Evolutionary conservation across 1,140 invertebrate species (phyloP).

Genomic region (Mesaphorura yosii): DNA sequence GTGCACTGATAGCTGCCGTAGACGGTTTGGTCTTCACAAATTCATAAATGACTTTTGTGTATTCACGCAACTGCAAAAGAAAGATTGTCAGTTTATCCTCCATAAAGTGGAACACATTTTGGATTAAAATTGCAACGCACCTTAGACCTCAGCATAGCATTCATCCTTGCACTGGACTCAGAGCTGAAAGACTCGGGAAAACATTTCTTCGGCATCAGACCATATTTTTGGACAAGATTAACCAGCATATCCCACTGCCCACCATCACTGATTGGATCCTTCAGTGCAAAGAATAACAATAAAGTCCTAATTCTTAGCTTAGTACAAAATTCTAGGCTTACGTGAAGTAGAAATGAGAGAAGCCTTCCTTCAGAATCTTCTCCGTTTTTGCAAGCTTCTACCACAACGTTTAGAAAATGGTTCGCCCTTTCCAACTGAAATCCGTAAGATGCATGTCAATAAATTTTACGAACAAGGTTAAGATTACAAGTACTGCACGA

Average conservation of each 20-base stretch:
- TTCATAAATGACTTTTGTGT: conserved; percentile 48
- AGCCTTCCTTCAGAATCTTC: conserved; percentile 58
- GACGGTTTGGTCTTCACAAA: conserved; percentile 39
- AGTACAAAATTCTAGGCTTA: conserved; percentile 33
- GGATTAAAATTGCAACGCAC: conserved; percentile 40
- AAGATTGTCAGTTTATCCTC: conserved; percentile 8
- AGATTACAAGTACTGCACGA: not conserved
- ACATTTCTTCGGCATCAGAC: conserved; percentile 72
- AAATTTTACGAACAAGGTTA: no score
- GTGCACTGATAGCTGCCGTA: conserved; percentile 31
- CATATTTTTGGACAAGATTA: conserved; percentile 73
- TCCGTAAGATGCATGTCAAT: not conserved
- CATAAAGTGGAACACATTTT: conserved; percentile 6
- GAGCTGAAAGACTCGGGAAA: conserved; percentile 71
- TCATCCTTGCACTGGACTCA: conserved; percentile 59
- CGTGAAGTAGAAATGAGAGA: conserved; percentile 59
- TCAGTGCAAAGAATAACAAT: conserved; percentile 35
- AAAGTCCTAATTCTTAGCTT: not conserved
- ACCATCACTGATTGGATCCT: conserved; percentile 68
- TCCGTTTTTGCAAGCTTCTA: conserved; percentile 56
- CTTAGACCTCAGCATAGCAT: conserved; percentile 66
- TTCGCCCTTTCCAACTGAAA: conserved; percentile 66
- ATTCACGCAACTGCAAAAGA: conserved; percentile 59
- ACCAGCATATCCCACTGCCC: conserved; percentile 87
- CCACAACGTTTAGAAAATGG: conserved; percentile 70